A percentile compares a stretch with the other conserved stretches of the same genome.
phyloP scores from a whole-genome alignment of 2,113 vertebrate species.

The Dolichallabes microphthalmus region DNA sequence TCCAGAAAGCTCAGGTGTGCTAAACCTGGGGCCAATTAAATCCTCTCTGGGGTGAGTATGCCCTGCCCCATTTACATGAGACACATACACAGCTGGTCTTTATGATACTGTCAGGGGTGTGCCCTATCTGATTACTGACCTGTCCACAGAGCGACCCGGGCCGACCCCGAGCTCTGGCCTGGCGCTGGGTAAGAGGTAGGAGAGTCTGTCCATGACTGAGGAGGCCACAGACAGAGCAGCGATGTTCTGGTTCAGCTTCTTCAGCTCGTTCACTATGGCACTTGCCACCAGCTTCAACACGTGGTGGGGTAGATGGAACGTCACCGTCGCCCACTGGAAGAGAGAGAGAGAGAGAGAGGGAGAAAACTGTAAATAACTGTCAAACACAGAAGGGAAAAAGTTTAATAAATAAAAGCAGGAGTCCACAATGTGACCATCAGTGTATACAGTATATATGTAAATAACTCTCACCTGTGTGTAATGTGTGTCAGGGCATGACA shows the following conservation, averaged over 20 bases:
- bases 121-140: constrained; percentile 68
- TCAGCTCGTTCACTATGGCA: constrained; percentile 96
- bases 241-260: constrained; percentile 99
- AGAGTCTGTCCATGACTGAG: constrained; percentile 98
- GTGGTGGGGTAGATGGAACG: constrained; percentile 96
- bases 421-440: too few species aligned
- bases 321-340: constrained; percentile 94
- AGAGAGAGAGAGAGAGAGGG: neutral
- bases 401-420: too few species aligned
- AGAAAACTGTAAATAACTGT: neutral
- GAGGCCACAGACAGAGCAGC: constrained; percentile 98
- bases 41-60: neutral
- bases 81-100: neutral
- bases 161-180: constrained; percentile 95
- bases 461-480: too few species aligned
- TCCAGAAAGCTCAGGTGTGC: neutral
- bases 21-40: neutral
- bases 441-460: too few species aligned
- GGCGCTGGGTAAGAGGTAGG: constrained; percentile 97
- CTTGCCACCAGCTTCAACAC: constrained; percentile 90
- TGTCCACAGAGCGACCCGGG: constrained; percentile 95
- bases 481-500: too few species aligned
- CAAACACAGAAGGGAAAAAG: too few species aligned
- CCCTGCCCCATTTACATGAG: neutral
- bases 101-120: neutral